phyloP scores from a whole-genome alignment of 2,113 vertebrate genomes.

The Lates calcarifer region DNA sequence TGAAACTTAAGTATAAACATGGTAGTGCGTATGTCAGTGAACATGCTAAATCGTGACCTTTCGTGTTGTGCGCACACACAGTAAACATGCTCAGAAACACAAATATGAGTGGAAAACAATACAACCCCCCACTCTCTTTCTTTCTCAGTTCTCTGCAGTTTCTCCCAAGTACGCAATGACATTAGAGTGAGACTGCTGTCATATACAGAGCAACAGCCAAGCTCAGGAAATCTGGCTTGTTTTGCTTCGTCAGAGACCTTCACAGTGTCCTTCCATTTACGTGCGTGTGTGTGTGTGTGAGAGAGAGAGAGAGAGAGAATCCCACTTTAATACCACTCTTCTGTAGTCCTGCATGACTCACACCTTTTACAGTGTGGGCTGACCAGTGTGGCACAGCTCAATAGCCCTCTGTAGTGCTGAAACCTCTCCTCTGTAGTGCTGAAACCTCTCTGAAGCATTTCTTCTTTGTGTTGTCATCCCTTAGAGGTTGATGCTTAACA shows the following conservation, averaged over 20 bases:
- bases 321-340: conserved; percentile 24
- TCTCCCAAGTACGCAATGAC: conserved; percentile 25
- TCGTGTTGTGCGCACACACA: neutral
- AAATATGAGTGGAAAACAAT: conserved; percentile 18
- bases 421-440: conserved; percentile 19
- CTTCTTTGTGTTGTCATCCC: neutral
- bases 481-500: neutral
- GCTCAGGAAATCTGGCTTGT: conserved; percentile 26
- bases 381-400: conserved; percentile 55
- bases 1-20: neutral
- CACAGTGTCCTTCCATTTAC: conserved; percentile 53
- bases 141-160: conserved; percentile 33
- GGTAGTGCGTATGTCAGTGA: neutral
- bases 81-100: neutral
- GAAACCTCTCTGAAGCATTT: conserved; percentile 11
- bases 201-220: conserved; percentile 24
- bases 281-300: neutral
- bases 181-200: conserved; percentile 36
- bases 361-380: conserved; percentile 45
- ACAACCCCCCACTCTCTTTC: too few species aligned
- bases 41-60: neutral
- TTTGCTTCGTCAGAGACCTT: conserved; percentile 66
- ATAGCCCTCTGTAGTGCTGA: conserved; percentile 22
- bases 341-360: conserved; percentile 60
- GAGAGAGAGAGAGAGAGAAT: neutral